A percentile compares a stretch with the other conserved stretches of the same genome.
Conservation (phyloP, 2,888 invertebrate species). For the Archaeoteleia sp. region DNA sequence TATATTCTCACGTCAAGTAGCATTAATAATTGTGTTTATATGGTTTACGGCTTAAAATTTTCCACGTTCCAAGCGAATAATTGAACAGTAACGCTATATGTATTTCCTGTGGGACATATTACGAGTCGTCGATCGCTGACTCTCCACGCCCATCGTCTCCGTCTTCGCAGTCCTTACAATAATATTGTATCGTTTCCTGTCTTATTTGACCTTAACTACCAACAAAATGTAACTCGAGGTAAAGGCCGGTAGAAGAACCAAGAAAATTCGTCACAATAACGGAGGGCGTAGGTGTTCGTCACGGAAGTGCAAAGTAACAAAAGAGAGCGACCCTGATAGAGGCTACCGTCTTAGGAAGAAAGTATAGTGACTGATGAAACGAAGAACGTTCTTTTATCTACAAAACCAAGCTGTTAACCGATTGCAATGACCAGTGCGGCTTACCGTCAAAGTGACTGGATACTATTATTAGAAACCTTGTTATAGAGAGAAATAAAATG, state of each 20-base stretch:
- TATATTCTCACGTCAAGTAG: no score
- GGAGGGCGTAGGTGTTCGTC: slow-evolving; percentile 54
- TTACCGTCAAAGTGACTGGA: slow-evolving; percentile 40
- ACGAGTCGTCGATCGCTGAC: slow-evolving; percentile 39
- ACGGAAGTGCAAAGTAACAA: slow-evolving; percentile 62
- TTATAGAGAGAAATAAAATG: slow-evolving; percentile 17
- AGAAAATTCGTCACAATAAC: slow-evolving; percentile 64
- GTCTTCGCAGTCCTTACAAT: slow-evolving; percentile 57
- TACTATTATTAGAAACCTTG: slow-evolving; percentile 11
- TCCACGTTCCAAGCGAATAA: slow-evolving; percentile 20
- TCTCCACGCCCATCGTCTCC: slow-evolving; percentile 59
- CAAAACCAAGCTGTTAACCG: slow-evolving; percentile 13
- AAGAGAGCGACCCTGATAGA: slow-evolving; percentile 42
- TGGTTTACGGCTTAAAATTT: no score
- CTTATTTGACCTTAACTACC: slow-evolving; percentile 46
- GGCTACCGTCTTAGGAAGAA: slow-evolving; percentile 45
- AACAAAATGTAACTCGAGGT: slow-evolving; percentile 50
- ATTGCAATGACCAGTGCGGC: slow-evolving; percentile 27
- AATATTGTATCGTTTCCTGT: slow-evolving; percentile 62
- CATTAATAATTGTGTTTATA: no score
- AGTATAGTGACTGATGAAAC: slow-evolving; percentile 41
- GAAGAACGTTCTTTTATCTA: slow-evolving; percentile 6
- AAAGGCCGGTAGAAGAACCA: slow-evolving; percentile 45
- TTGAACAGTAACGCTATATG: slow-evolving; percentile 53
- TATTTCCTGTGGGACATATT: slow-evolving; percentile 55